Conservation (phyloP, 1,140 invertebrate genomes). For the Globodera rostochiensis region DNA sequence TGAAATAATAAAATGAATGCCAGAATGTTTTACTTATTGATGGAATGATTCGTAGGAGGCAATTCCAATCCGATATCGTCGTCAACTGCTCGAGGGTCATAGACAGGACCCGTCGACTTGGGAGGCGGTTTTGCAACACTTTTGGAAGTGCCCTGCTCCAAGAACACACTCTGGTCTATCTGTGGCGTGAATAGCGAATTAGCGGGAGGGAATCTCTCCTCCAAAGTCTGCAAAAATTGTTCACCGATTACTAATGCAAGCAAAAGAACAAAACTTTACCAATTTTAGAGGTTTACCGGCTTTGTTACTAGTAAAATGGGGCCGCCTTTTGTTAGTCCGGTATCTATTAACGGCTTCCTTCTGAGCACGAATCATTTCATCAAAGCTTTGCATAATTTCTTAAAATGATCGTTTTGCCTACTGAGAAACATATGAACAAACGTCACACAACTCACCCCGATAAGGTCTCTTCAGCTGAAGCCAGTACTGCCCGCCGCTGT, state of each 20-base stretch:
- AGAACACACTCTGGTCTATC: not conserved
- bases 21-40: not conserved
- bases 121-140: not conserved
- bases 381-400: constrained; percentile 10
- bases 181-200: not conserved
- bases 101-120: not conserved
- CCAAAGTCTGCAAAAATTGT: not conserved
- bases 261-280: not conserved
- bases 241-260: not conserved
- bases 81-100: not conserved
- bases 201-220: not conserved
- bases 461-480: constrained; percentile 15
- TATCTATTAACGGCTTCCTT: not conserved
- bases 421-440: not conserved
- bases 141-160: not conserved
- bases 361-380: constrained; percentile 8
- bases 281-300: not conserved
- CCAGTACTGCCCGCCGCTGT: constrained; percentile 1
- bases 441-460: not conserved
- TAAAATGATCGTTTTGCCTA: not conserved
- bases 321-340: not conserved
- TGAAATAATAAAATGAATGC: not conserved
- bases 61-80: not conserved
- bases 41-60: not conserved
- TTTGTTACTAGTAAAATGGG: not conserved